phyloP scores from a whole-genome alignment of 2,113 vertebrate species.

The Rousettus leschenaultii region DNA sequence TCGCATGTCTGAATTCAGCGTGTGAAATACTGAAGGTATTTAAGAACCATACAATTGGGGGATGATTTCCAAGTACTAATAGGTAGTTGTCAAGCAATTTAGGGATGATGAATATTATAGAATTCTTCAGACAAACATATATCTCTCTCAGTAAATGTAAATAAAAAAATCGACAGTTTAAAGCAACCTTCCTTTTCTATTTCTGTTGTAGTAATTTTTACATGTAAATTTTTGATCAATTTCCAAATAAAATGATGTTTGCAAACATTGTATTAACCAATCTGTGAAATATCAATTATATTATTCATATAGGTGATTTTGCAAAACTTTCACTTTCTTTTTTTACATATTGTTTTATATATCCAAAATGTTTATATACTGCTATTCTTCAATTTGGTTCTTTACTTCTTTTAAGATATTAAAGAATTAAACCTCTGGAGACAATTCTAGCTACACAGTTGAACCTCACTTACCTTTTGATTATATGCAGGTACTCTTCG shows the following conservation, averaged over 20 bases:
- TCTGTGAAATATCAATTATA: neutral
- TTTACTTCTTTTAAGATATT: neutral
- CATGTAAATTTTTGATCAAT: neutral
- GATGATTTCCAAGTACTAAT: constrained; percentile 29
- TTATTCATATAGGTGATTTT: neutral
- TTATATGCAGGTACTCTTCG: neutral
- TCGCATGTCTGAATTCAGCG: constrained; percentile 39
- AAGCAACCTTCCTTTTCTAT: neutral
- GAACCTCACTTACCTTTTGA: neutral
- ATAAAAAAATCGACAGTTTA: neutral
- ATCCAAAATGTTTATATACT: neutral
- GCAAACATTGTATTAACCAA: neutral
- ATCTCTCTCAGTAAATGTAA: neutral
- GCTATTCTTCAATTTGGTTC: neutral
- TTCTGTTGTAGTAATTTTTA: neutral
- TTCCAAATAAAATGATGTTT: constrained; percentile 18
- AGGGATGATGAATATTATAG: neutral
- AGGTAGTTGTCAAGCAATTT: neutral
- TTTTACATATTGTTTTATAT: neutral
- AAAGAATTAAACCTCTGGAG: neutral
- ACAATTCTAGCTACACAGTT: neutral
- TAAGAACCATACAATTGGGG: constrained; percentile 1
- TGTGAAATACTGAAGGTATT: constrained; percentile 39
- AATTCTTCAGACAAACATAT: neutral
- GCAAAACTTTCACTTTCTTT: neutral